Percentiles rank a stretch among this genome's conserved stretches.
These are phyloP conservation scores for Anguilla anguilla DNA, from an alignment of 2,797 vertebrate genomes.

Conservation along the genomic window DNA sequence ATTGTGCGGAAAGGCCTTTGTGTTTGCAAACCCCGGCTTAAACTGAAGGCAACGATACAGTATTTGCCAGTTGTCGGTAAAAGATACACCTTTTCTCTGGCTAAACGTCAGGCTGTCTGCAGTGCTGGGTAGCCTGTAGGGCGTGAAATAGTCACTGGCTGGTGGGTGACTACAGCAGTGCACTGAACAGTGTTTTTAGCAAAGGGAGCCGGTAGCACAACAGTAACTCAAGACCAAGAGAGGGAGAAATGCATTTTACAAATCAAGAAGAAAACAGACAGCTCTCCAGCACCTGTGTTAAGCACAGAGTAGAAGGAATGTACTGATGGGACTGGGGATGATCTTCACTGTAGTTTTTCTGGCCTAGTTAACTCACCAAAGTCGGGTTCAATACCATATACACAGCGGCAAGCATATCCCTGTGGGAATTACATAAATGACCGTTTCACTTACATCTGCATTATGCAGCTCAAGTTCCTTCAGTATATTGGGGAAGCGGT, in stretches of 20 bases:
- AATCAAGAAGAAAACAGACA: background rate
- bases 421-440: background rate
- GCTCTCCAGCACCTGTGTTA: background rate
- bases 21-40: background rate
- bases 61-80: no score
- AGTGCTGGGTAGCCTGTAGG: no score
- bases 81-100: background rate
- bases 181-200: background rate
- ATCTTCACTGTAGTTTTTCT: background rate
- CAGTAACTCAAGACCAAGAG: background rate
- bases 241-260: background rate
- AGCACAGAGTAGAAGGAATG: background rate
- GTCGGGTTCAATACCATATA: background rate
- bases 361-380: background rate
- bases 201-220: background rate
- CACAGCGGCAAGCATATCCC: background rate
- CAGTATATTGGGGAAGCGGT: conserved; percentile 86
- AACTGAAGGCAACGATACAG: background rate
- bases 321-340: background rate
- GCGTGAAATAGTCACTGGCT: background rate
- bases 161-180: background rate
- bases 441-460: conserved; percentile 84
- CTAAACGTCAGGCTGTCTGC: background rate
- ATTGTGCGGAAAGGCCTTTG: background rate
- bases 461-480: conserved; percentile 80